Evolutionary conservation across 2,113 vertebrate genomes (phyloP).

Genomic region (Marmota monax): DNA sequence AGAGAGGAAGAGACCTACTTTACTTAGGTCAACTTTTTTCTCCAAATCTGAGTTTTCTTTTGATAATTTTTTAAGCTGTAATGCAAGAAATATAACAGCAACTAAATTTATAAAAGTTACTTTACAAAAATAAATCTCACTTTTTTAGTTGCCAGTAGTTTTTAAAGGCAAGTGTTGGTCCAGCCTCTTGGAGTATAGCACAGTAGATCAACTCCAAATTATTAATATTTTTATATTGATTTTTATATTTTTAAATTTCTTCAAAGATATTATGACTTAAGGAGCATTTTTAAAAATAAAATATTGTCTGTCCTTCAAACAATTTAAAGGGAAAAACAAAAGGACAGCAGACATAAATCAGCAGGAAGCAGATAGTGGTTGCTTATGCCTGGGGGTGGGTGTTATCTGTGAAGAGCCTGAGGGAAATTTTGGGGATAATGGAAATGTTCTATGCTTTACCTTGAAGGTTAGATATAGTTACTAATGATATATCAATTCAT

Average conservation of each 20-base stretch:
- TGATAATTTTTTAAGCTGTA: slow-evolving; percentile 15
- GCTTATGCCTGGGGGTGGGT: not conserved
- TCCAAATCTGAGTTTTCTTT: slow-evolving; percentile 15
- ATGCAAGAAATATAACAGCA: not conserved
- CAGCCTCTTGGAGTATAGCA: not conserved
- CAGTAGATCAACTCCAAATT: not conserved
- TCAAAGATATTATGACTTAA: not conserved
- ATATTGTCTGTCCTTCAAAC: not conserved
- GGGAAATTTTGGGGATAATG: not conserved
- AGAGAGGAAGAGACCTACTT: not conserved
- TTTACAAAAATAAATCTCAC: not conserved
- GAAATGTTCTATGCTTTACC: not conserved
- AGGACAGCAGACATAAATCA: not conserved
- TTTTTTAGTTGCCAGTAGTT: not conserved
- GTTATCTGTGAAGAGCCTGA: not conserved
- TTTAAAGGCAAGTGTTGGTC: not conserved
- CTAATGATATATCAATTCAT: not conserved
- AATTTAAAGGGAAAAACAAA: not conserved
- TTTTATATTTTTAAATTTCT: slow-evolving; percentile 13
- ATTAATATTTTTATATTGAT: not conserved
- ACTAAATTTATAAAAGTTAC: not conserved
- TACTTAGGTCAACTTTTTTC: slow-evolving; percentile 9
- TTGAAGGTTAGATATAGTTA: not conserved
- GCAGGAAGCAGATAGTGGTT: not conserved
- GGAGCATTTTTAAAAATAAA: not conserved